Base-by-base conservation (phyloP, 1,140 invertebrate genomes). In the Schlechtendalia chinensis region DNA sequence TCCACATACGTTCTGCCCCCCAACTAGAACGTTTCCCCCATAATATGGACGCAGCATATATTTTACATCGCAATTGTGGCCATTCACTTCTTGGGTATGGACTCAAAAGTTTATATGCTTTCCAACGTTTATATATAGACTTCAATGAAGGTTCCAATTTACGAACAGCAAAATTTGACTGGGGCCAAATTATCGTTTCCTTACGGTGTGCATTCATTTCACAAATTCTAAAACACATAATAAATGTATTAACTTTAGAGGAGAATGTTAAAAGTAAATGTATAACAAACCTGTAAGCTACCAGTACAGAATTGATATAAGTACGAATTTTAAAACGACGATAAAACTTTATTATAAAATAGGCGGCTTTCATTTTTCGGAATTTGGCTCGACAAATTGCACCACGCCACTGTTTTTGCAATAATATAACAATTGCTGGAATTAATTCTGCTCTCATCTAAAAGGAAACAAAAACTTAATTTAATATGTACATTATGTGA, bases 351-450 rank as follows among this genome's bases (percentile, higher is more conserved):
- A 94, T 92, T 83, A 98, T 97, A 53, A 87, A 84, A 63, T 93
- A 86, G 0, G 94, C 92, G 0, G 97, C 96, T 85, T 91, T 91
- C 89, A 98, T 92, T 85, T 91, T 91, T 84, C 92, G 91, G 85
- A 93, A 97, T 65, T 90, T 89, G 84, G 89, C 89, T 16, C 96
- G 87, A 3, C 93, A 95, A 29, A 95, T 83, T 61, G 90, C 89
- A 75, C 96, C 97, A 82, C 96, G 88, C 91, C 95, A 96, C 86
- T 95, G 92, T 87, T 98, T 98, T 88, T 99, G 97, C 79, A 99
- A 87, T 82, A 98, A 89, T 14, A 95, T 90, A 45, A 96, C 94
- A 83, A 99, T 96, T 58, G 91, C 90, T 0, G 96, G 96, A 67
- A 98, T 93, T 82, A 94, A 89, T 80, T 92, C 90, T 74, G 91